These are phyloP conservation scores for Danaus chrysippus DNA, from an alignment of 2,888 invertebrate genomes.

Conservation along the genomic window DNA sequence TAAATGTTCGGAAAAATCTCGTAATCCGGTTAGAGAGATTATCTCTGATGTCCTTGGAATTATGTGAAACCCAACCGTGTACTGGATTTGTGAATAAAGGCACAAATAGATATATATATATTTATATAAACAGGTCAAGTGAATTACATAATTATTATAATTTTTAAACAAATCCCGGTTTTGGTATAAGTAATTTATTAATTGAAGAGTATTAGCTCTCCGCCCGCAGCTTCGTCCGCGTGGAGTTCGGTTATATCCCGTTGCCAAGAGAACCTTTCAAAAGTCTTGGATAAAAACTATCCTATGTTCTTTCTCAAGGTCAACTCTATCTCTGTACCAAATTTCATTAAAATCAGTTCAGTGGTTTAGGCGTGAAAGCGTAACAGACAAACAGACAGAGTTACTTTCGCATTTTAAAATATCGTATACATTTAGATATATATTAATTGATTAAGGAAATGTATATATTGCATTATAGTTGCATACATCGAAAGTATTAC, in stretches of 20 bases:
- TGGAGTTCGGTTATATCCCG: too few relatives aligned
- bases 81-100: neutral
- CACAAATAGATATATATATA: neutral
- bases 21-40: constrained; percentile 4
- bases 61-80: neutral
- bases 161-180: neutral
- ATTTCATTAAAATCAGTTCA: too few relatives aligned
- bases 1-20: neutral
- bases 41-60: neutral
- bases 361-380: too few relatives aligned
- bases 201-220: too few relatives aligned
- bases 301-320: too few relatives aligned
- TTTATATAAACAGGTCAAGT: neutral
- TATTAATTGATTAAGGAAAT: neutral
- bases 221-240: too few relatives aligned
- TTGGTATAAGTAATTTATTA: too few relatives aligned
- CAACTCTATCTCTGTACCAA: too few relatives aligned
- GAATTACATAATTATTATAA: neutral
- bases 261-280: too few relatives aligned
- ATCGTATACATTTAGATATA: neutral
- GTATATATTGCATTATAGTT: neutral
- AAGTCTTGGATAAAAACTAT: too few relatives aligned
- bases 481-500: constrained; percentile 1
- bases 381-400: too few relatives aligned
- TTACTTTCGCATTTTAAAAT: too few relatives aligned